Conservation (phyloP, 1,140 invertebrate genomes). For the Brachystomella parvula region DNA sequence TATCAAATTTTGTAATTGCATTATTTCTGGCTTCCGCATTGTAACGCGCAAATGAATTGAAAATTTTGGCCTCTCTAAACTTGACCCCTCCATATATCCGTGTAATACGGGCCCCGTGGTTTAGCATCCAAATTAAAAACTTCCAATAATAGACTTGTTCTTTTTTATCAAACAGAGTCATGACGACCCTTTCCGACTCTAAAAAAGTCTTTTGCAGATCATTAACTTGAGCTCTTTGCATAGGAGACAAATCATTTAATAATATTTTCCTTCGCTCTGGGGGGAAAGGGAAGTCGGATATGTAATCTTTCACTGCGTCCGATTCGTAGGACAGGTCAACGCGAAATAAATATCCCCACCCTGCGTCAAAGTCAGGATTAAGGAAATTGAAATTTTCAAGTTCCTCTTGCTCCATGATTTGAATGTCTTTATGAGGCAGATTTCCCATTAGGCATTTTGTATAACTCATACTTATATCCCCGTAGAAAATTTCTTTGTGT, state of each 20-base stretch:
- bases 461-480: background rate
- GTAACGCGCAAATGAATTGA: background rate
- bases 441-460: background rate
- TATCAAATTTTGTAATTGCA: background rate
- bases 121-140: constrained; percentile 3
- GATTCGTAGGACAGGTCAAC: background rate
- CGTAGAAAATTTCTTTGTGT: background rate
- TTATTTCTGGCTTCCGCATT: background rate
- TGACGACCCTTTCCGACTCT: background rate
- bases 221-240: background rate
- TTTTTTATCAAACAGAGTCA: background rate
- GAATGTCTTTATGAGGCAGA: background rate
- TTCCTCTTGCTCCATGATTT: background rate
- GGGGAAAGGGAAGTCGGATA: background rate
- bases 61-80: background rate
- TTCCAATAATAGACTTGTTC: background rate
- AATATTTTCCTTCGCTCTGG: background rate
- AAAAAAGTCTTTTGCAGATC: background rate
- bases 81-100: background rate
- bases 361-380: background rate
- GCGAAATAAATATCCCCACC: background rate
- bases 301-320: background rate
- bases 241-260: background rate
- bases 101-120: background rate
- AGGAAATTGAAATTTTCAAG: background rate